A percentile compares a stretch with the other conserved stretches of the same genome.
phyloP scores from a whole-genome alignment of 2,113 vertebrate genomes.

The Electrona antarctica region DNA sequence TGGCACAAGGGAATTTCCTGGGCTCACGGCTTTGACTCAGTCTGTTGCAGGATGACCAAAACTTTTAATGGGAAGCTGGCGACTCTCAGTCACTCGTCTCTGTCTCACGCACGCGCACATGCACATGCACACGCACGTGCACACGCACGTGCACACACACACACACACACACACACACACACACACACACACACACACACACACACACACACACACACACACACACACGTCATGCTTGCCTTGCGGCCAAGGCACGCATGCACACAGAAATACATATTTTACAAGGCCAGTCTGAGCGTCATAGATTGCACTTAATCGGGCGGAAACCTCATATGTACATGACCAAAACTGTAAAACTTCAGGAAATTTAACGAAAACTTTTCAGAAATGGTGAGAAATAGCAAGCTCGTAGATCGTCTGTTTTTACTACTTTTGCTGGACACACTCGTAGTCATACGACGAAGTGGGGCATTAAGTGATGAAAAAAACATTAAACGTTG shows the following conservation, averaged over 20 bases:
- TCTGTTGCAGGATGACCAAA: too few relatives aligned
- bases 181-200: neutral
- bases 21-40: constrained; percentile 31
- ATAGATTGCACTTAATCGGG: neutral
- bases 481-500: too few relatives aligned
- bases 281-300: neutral
- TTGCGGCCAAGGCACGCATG: neutral
- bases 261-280: neutral
- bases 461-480: too few relatives aligned
- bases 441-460: too few relatives aligned
- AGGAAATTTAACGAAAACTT: too few relatives aligned
- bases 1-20: constrained; percentile 54
- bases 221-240: neutral
- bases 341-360: too few relatives aligned
- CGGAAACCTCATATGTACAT: neutral
- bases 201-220: neutral
- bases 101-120: constrained; percentile 2
- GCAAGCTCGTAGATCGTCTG: too few relatives aligned
- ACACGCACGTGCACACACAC: neutral
- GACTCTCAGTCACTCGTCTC: constrained; percentile 16
- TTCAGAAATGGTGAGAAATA: too few relatives aligned
- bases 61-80: constrained; percentile 29
- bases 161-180: neutral
- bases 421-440: too few relatives aligned
- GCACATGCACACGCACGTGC: neutral